Base-by-base conservation (phyloP, 2,797 vertebrate species). In the Ambastaia sidthimunki region DNA sequence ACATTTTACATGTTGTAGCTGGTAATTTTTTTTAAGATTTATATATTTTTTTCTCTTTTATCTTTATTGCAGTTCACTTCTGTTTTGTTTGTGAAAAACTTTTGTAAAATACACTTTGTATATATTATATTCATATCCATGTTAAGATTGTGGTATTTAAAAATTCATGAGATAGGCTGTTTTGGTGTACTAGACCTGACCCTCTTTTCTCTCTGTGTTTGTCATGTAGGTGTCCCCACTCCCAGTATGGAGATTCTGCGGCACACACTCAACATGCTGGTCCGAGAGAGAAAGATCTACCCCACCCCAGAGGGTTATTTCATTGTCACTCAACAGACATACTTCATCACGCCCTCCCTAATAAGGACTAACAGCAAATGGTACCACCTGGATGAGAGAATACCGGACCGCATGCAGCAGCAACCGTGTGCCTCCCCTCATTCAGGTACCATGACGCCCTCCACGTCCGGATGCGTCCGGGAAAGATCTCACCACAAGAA, bases 361-460 rank as follows among this genome's bases (percentile, higher is more conserved):
- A 97, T 99, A 92, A 94, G 97, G 92, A 98, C 96, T 91, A 98
- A 97, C 90, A 98, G 97, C 87, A 99, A 99, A 91, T 99, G 98
- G 98, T 99, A 99, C 91, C 97, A 98, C 90, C 92, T 99, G 91
- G 98, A 99, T 0, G 97, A 99, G 91, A 94, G 96, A 92, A 93
- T 97, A 81, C 92, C 96, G 78, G 97, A 97, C 82, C 90, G 96
- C 85, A 93, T 94, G 89, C 94, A 94, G 85, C 87, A 87, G 55
- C 84, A 77, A 2, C 96, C 97, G 89, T 98, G 97, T 93, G 96
- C 96, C 88, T 98, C 97, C 80, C 96, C 98, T 0, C 96, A 97
- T 69, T 97, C 97, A 19, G 97, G 97, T 85, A 96, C 96, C 87
- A 91, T 98, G 80, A 97, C 97, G 18, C 96, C 96, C n/a, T 96